phyloP scores from a whole-genome alignment of 2,113 vertebrate species.

The Corvus cornix region DNA sequence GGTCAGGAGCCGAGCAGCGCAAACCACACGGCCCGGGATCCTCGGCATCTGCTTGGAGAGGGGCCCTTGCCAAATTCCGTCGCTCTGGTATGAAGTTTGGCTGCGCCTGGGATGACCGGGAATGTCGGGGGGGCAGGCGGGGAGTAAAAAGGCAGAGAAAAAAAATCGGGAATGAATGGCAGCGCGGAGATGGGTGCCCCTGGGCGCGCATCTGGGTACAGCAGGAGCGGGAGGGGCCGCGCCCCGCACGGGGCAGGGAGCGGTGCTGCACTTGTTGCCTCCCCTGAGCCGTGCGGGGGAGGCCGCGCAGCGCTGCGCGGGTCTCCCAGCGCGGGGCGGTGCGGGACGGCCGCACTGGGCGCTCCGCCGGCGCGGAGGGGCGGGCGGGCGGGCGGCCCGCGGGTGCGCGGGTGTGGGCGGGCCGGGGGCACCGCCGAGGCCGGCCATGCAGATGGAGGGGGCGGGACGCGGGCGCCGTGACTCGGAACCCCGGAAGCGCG shows the following conservation, averaged over 20 bases:
- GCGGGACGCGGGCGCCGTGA: conserved; percentile 78
- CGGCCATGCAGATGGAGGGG: conserved; percentile 52
- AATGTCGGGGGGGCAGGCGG: background rate
- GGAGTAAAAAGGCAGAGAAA: background rate
- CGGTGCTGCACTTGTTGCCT: too few relatives aligned
- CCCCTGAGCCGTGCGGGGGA: too few relatives aligned
- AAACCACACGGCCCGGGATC: background rate
- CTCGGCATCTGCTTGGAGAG: background rate
- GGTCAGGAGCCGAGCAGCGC: background rate
- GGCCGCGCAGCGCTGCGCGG: too few relatives aligned
- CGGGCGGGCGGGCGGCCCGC: background rate
- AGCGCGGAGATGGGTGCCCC: too few relatives aligned
- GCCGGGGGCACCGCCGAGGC: conserved; percentile 20
- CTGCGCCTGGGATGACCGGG: background rate
- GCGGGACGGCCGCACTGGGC: background rate
- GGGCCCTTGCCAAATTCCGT: background rate
- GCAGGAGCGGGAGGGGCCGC: too few relatives aligned
- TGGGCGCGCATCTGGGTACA: too few relatives aligned
- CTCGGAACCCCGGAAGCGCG: conserved; percentile 80
- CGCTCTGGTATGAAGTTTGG: conserved; percentile 24
- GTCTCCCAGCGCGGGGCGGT: too few relatives aligned
- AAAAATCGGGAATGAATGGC: too few relatives aligned
- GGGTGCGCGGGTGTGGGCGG: background rate
- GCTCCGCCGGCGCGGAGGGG: background rate
- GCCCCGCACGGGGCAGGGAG: too few relatives aligned